A percentile compares a stretch with the other conserved stretches of the same genome.
Conservation (phyloP, 2,797 vertebrate species). For the Clarias fuscus region DNA sequence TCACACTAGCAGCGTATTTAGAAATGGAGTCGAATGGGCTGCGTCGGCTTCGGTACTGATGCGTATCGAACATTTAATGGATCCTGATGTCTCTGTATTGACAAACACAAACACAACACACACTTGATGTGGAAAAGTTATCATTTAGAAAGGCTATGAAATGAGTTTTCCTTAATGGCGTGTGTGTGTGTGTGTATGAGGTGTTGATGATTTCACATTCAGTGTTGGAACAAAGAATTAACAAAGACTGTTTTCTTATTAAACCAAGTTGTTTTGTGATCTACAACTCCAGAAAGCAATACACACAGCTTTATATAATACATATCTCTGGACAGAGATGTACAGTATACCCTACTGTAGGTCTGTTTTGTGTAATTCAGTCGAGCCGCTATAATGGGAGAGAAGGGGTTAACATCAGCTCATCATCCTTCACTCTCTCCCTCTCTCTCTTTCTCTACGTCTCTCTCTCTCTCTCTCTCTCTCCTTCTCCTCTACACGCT, state of each 20-base stretch:
- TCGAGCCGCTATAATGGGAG: not conserved
- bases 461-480: not conserved
- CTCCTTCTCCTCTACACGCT: constrained; percentile 12
- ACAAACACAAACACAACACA: not conserved
- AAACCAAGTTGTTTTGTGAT: too few species aligned
- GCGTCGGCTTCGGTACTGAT: not conserved
- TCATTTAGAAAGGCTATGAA: not conserved
- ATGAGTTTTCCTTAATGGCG: not conserved
- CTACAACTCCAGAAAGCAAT: not conserved
- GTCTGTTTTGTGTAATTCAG: not conserved
- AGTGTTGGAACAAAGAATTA: not conserved
- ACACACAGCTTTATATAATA: not conserved
- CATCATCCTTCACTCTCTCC: not conserved
- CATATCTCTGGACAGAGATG: not conserved
- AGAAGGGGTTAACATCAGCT: not conserved
- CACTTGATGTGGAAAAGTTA: not conserved
- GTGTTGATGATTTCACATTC: not conserved
- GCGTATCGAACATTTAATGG: not conserved
- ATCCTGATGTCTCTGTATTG: not conserved
- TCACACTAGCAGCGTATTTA: not conserved
- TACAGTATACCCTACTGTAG: not conserved
- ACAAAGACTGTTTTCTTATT: not conserved
- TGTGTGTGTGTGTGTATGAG: not conserved
- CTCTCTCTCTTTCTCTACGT: not conserved
- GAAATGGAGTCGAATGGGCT: too few species aligned